phyloP scores from a whole-genome alignment of 2,113 vertebrate species.

The Callopanchax toddi region DNA sequence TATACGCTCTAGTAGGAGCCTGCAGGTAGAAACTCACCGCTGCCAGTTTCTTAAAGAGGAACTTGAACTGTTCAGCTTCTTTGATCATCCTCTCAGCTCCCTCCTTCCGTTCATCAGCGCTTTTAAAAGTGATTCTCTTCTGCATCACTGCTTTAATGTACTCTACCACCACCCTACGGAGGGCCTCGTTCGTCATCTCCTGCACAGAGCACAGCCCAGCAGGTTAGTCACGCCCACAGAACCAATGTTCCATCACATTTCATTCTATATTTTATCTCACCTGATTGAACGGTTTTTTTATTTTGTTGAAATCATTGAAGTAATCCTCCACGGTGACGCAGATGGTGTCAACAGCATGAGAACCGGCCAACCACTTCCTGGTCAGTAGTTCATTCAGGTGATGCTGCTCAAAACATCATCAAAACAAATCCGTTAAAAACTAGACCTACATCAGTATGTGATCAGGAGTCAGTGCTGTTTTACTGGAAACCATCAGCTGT shows the following conservation, averaged over 20 bases:
- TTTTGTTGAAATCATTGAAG: constrained; percentile 96
- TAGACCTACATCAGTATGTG: too few relatives aligned
- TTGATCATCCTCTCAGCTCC: constrained; percentile 94
- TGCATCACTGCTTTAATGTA: constrained; percentile 95
- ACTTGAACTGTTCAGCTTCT: constrained; percentile 92
- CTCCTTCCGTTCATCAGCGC: constrained; percentile 91
- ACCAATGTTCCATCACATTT: background rate
- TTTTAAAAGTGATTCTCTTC: constrained; percentile 93
- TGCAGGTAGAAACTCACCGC: constrained; percentile 64
- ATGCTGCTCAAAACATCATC: constrained; percentile 73
- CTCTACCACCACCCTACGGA: constrained; percentile 91
- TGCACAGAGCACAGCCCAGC: constrained; percentile 52
- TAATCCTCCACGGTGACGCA: constrained; percentile 98
- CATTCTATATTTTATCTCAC: constrained; percentile 71
- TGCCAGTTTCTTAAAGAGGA: constrained; percentile 91
- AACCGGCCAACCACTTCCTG: constrained; percentile 91
- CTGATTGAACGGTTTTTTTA: constrained; percentile 95
- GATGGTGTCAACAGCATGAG: constrained; percentile 94
- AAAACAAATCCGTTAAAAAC: background rate
- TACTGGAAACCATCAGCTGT: too few relatives aligned
- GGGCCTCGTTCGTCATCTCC: constrained; percentile 92
- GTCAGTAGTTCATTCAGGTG: constrained; percentile 94
- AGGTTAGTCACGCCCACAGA: background rate
- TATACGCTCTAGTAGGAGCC: too few relatives aligned
- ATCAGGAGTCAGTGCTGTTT: too few relatives aligned